These are phyloP conservation scores for Babylonia areolata DNA, from an alignment of 1,140 invertebrate species.

Conservation along the genomic window DNA sequence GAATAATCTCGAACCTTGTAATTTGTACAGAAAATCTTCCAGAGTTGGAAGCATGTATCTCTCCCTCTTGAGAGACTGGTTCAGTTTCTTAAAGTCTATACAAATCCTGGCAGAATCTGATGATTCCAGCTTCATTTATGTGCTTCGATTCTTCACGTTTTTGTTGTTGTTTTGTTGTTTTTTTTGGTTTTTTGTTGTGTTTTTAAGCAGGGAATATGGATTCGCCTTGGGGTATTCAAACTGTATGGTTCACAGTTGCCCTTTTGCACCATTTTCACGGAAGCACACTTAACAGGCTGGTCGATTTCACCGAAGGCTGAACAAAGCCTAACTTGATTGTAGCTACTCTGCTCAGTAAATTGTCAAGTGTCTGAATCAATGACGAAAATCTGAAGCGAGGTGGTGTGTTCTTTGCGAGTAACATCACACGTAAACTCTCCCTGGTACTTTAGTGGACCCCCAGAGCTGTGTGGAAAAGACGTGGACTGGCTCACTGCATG, in stretches of 20 bases:
- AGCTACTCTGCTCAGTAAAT: slow-evolving; percentile 29
- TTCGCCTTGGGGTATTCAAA: slow-evolving; percentile 53
- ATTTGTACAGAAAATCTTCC: slow-evolving; percentile 34
- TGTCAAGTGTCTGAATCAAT: not conserved
- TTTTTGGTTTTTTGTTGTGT: not conserved
- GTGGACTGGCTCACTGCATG: not conserved
- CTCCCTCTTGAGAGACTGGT: slow-evolving; percentile 38
- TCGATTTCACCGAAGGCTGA: not conserved
- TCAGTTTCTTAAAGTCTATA: slow-evolving; percentile 41
- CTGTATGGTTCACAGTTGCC: slow-evolving; percentile 40
- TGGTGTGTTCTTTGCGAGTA: not conserved
- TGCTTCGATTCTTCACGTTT: not conserved
- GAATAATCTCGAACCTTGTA: slow-evolving; percentile 30
- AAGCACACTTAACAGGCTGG: not conserved
- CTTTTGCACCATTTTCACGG: slow-evolving; percentile 53
- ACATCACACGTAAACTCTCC: not conserved
- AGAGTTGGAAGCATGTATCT: slow-evolving; percentile 38
- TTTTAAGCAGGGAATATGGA: slow-evolving; percentile 59
- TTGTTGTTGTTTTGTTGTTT: not conserved
- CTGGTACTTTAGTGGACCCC: not conserved
- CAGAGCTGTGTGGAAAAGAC: not conserved
- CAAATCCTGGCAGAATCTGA: slow-evolving; percentile 42
- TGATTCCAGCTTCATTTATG: slow-evolving; percentile 34
- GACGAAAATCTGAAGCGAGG: not conserved
- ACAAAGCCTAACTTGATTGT: slow-evolving; percentile 8